Evolutionary conservation across 2,113 vertebrate genomes (phyloP).

Genomic region (Cyanoramphus novaezelandiae): DNA sequence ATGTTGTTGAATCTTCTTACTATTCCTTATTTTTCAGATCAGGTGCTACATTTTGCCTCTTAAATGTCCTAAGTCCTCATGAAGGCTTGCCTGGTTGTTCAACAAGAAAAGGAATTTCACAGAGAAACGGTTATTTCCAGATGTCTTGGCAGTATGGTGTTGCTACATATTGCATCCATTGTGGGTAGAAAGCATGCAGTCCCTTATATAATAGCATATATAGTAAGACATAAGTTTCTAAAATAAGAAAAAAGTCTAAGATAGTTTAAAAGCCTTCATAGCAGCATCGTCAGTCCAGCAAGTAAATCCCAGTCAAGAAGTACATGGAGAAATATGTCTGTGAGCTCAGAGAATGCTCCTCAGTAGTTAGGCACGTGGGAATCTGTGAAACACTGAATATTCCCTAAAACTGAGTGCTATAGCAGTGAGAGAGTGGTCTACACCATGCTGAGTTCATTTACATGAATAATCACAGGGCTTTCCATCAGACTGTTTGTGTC

Average conservation of each 20-base stretch:
- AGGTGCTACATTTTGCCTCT: not conserved
- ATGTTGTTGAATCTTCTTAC: not conserved
- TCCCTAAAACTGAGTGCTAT: not conserved
- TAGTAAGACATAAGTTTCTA: not conserved
- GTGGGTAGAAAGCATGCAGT: not conserved
- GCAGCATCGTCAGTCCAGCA: not conserved
- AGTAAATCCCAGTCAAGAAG: not conserved
- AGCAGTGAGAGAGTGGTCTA: not conserved
- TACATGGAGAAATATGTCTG: not conserved
- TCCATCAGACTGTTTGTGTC: conserved; percentile 35
- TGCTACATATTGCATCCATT: not conserved
- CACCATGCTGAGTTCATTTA: not conserved
- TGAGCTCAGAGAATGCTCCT: not conserved
- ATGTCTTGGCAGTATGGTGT: not conserved
- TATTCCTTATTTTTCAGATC: not conserved
- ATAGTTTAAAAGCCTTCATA: not conserved
- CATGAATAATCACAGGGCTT: conserved; percentile 2
- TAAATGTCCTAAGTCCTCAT: not conserved
- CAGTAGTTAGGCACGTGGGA: not conserved
- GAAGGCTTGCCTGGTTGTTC: not conserved
- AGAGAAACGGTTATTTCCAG: not conserved
- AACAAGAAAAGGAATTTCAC: not conserved
- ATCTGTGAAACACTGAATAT: not conserved
- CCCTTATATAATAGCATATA: not conserved
- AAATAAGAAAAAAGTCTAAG: not conserved